phyloP scores from a whole-genome alignment of 2,113 vertebrate species.

The Clarias batrachus region DNA sequence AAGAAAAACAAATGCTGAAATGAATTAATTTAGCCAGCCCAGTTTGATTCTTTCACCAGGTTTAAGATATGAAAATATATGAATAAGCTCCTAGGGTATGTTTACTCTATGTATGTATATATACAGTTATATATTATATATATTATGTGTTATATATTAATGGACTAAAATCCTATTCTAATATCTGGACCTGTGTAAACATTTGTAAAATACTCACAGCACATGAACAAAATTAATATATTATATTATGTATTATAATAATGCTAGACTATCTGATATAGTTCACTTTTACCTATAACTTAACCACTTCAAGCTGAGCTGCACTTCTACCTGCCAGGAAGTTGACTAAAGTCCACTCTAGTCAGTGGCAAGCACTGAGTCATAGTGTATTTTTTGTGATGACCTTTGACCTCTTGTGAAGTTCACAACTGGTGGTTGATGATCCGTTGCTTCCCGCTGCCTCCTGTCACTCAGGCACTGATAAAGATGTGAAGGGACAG shows the following conservation, averaged over 20 bases:
- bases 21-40: background rate
- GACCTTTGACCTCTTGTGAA: slow-evolving; percentile 21
- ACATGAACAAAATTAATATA: background rate
- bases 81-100: background rate
- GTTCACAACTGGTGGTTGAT: slow-evolving; percentile 29
- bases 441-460: slow-evolving; percentile 6
- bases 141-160: too few relatives aligned
- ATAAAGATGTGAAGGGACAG: slow-evolving; percentile 6
- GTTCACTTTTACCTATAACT: background rate
- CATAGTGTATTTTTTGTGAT: slow-evolving; percentile 1
- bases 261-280: background rate
- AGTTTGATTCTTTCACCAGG: background rate
- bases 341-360: background rate
- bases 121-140: too few relatives aligned
- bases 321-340: background rate
- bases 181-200: background rate
- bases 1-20: background rate
- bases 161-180: background rate
- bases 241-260: background rate
- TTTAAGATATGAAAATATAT: background rate
- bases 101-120: too few relatives aligned
- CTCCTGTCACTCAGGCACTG: slow-evolving; percentile 12
- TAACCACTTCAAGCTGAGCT: background rate
- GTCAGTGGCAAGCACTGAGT: background rate
- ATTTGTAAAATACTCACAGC: background rate